These are phyloP conservation scores for Acipenser ruthenus DNA, from an alignment of 2,797 vertebrate genomes.

Conservation along the genomic window DNA sequence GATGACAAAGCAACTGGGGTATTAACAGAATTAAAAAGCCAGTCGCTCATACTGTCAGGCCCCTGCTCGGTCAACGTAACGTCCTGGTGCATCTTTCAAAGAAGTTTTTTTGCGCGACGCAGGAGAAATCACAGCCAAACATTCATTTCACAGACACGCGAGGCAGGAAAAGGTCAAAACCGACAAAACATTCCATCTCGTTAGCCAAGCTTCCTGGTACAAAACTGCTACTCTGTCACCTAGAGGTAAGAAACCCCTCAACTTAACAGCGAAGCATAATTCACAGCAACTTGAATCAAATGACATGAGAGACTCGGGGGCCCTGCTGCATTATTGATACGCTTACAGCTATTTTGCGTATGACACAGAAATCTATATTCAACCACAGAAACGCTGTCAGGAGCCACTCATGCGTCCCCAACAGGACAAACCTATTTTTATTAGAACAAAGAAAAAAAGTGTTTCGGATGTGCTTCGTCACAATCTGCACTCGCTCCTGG, in stretches of 20 bases:
- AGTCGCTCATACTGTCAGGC: not conserved
- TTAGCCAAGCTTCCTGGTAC: slow-evolving; percentile 4
- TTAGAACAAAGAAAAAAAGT: not conserved
- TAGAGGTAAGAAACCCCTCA: slow-evolving; percentile 38
- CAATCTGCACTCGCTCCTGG: too few species aligned
- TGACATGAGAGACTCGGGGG: slow-evolving; percentile 36
- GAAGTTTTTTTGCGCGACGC: not conserved
- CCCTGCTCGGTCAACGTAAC: not conserved
- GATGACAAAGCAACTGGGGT: too few species aligned
- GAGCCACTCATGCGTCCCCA: slow-evolving; percentile 35
- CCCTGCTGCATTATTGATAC: slow-evolving; percentile 38
- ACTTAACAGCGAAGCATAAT: slow-evolving; percentile 38
- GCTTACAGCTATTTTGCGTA: slow-evolving; percentile 32
- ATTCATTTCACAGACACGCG: not conserved
- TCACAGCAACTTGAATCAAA: slow-evolving; percentile 31
- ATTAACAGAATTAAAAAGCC: too few species aligned
- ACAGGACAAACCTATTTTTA: slow-evolving; percentile 39
- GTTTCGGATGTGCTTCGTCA: too few species aligned
- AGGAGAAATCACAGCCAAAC: not conserved
- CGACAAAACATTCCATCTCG: too few species aligned
- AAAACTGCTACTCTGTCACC: slow-evolving; percentile 28
- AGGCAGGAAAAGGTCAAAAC: not conserved
- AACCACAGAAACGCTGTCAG: slow-evolving; percentile 23
- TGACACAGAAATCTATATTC: slow-evolving; percentile 33
- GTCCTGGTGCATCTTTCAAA: too few species aligned